These are phyloP conservation scores for Leptopilina myrica DNA, from an alignment of 2,888 invertebrate genomes.

Conservation along the genomic window DNA sequence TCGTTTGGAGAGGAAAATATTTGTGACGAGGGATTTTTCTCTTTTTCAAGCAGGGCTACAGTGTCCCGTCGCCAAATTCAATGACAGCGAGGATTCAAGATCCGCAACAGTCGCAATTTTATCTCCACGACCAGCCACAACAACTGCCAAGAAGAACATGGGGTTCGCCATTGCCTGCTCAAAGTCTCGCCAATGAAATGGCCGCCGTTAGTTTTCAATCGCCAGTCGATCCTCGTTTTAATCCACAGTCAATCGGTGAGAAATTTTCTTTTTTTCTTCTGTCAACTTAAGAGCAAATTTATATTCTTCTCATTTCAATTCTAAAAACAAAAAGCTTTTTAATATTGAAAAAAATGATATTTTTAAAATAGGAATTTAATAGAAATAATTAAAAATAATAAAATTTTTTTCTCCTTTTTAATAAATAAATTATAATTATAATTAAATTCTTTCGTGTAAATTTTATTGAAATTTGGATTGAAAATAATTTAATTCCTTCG, in stretches of 20 bases:
- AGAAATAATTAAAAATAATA: no score
- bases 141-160: conserved; percentile 78
- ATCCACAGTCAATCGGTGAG: conserved; percentile 67
- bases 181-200: conserved; percentile 73
- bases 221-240: conserved; percentile 69
- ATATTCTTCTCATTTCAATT: no score
- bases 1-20: not conserved
- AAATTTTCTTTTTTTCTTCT: no score
- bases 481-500: no score
- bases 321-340: no score
- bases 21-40: not conserved
- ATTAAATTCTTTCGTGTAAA: no score
- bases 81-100: conserved; percentile 69
- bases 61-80: conserved; percentile 68
- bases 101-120: conserved; percentile 82
- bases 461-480: no score
- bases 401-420: no score
- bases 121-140: conserved; percentile 83
- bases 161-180: conserved; percentile 77
- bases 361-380: no score
- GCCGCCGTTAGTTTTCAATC: conserved; percentile 72
- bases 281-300: no score
- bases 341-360: no score
- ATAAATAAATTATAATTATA: no score
- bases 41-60: conserved; percentile 64